A percentile compares a stretch with the other conserved stretches of the same genome.
These are phyloP conservation scores for Cinclus mexicanus DNA, from an alignment of 2,113 vertebrate species.

Conservation along the genomic window DNA sequence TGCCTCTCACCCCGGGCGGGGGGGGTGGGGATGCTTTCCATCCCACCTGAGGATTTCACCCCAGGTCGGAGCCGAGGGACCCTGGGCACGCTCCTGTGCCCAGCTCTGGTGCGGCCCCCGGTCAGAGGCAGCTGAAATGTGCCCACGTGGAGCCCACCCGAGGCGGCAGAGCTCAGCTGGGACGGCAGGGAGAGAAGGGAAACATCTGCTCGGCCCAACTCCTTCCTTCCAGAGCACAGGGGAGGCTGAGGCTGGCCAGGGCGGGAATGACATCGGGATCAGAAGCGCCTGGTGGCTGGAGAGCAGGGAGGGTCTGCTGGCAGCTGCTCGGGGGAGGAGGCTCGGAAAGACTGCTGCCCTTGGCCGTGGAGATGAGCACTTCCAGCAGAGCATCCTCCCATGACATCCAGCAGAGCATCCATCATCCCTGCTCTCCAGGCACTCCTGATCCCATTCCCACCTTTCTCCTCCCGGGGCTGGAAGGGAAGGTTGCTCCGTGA, in stretches of 20 bases:
- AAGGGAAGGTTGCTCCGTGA: rapidly evolving
- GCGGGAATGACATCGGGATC: not conserved
- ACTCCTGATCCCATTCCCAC: not conserved
- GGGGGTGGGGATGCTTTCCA: not conserved
- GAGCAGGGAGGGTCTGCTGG: rapidly evolving
- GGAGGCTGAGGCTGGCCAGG: not conserved
- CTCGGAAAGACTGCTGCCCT: not conserved
- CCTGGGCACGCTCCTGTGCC: not conserved
- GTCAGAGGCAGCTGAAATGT: not conserved
- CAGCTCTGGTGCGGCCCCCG: not conserved
- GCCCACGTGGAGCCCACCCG: not conserved
- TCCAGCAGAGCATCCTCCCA: not conserved
- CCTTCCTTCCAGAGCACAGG: not conserved
- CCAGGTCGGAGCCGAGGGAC: not conserved
- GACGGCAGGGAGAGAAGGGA: not conserved
- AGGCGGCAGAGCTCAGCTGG: not conserved
- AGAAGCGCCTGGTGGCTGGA: rapidly evolving
- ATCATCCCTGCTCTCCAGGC: not conserved
- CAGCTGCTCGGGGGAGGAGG: not conserved
- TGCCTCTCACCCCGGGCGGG: not conserved
- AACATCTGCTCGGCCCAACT: not conserved
- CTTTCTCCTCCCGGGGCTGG: not conserved
- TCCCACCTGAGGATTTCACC: not conserved
- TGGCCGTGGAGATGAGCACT: not conserved
- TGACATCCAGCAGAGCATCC: not conserved